These are phyloP conservation scores for Dermolepida albohirtum DNA, from an alignment of 2,888 invertebrate genomes.

Conservation along the genomic window DNA sequence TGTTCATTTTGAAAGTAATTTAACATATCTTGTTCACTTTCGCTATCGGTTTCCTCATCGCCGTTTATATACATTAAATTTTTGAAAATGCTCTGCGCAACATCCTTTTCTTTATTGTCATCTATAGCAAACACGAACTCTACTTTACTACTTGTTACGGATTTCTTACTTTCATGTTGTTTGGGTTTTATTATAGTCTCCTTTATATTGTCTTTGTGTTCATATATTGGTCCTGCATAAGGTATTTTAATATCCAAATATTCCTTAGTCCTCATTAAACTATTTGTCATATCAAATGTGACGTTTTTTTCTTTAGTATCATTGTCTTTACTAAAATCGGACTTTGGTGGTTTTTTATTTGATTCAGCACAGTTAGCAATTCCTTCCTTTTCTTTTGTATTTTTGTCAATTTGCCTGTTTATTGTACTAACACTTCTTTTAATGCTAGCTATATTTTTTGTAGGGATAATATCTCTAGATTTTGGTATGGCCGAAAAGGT, in stretches of 20 bases:
- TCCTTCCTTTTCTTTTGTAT: conserved; percentile 63
- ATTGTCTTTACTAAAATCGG: conserved; percentile 40
- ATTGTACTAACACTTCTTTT: conserved; percentile 31
- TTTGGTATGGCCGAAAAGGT: conserved; percentile 46
- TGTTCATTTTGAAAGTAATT: conserved; percentile 47
- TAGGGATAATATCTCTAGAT: conserved; percentile 34
- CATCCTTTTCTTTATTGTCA: conserved; percentile 41
- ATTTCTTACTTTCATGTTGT: conserved; percentile 5
- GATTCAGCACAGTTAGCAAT: conserved; percentile 73
- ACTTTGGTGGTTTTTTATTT: conserved; percentile 70
- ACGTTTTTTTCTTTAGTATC: conserved; percentile 45
- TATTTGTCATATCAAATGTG: conserved; percentile 45
- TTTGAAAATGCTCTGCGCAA: conserved; percentile 56
- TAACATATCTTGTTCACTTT: conserved; percentile 44
- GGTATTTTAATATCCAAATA: conserved; percentile 39
- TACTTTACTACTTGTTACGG: conserved; percentile 39
- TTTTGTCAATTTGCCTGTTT: conserved; percentile 62
- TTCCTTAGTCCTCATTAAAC: conserved; percentile 40
- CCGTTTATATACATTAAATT: conserved; percentile 53
- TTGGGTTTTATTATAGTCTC: neutral
- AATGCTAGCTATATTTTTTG: conserved; percentile 21
- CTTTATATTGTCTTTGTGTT: conserved; percentile 3
- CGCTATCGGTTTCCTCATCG: conserved; percentile 47
- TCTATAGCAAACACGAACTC: conserved; percentile 47
- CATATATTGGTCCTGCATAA: conserved; percentile 13